phyloP scores from a whole-genome alignment of 37 sponge, comb jelly and placozoan genomes.

The Crambe crambe region DNA sequence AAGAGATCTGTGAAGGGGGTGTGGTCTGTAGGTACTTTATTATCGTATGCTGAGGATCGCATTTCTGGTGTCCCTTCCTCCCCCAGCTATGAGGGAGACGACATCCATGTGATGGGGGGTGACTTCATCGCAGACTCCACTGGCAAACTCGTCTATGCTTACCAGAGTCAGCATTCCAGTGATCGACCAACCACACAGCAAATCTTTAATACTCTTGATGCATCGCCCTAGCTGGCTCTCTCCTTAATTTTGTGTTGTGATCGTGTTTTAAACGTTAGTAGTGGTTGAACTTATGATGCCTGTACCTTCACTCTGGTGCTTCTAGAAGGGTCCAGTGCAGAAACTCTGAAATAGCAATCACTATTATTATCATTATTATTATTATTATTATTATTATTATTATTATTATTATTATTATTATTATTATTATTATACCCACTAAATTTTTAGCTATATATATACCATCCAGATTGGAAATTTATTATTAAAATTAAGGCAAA shows the following conservation, averaged over 20 bases:
- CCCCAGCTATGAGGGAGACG: conserved; percentile 45
- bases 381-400: too few relatives aligned
- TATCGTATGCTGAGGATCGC: conserved; percentile 48
- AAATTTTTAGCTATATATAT: too few relatives aligned
- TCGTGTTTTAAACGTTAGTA: neutral
- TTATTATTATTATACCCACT: too few relatives aligned
- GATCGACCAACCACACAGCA: conserved; percentile 59
- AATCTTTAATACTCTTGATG: neutral
- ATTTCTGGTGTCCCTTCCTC: neutral
- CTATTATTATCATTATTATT: too few relatives aligned
- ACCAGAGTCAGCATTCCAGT: conserved; percentile 29
- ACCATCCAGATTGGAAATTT: too few relatives aligned
- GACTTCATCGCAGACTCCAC: conserved; percentile 58
- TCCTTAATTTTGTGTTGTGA: neutral
- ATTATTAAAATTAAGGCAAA: too few relatives aligned
- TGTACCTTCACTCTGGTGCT: neutral
- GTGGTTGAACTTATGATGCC: neutral
- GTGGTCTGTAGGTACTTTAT: conserved; percentile 31
- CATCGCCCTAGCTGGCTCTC: too few relatives aligned
- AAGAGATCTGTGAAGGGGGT: conserved; percentile 23
- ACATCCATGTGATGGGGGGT: conserved; percentile 63
- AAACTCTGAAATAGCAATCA: too few relatives aligned
- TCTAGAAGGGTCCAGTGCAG: neutral
- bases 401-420: too few relatives aligned
- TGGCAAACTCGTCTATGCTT: conserved; percentile 49